Evolutionary conservation across 1,140 invertebrate species (phyloP).

Genomic region (Drosophila kurseongensis): DNA sequence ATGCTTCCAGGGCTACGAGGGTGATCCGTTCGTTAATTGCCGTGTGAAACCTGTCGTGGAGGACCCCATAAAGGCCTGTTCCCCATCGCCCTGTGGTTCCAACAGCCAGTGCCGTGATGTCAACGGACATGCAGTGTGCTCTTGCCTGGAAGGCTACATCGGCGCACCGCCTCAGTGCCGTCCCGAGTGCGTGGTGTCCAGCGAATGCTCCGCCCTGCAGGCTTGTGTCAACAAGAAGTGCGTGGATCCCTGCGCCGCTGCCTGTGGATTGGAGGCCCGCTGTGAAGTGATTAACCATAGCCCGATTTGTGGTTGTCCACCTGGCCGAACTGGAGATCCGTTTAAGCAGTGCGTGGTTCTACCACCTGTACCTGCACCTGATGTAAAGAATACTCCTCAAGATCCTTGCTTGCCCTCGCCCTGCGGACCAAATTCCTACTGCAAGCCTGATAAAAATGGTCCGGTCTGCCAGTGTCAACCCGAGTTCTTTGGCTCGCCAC

Average conservation of each 20-base stretch:
- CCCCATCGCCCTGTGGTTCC: slow-evolving; percentile 88
- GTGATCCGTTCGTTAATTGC: slow-evolving; percentile 92
- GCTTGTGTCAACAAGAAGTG: slow-evolving; percentile 94
- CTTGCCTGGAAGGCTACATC: slow-evolving; percentile 90
- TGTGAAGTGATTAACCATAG: slow-evolving; percentile 95
- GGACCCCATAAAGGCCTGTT: slow-evolving; percentile 89
- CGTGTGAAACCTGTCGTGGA: slow-evolving; percentile 85
- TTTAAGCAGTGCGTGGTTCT: slow-evolving; percentile 90
- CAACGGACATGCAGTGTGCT: slow-evolving; percentile 91
- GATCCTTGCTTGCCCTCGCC: slow-evolving; percentile 89
- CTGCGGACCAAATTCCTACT: slow-evolving; percentile 89
- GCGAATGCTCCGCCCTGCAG: slow-evolving; percentile 91
- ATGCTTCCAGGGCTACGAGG: slow-evolving; percentile 90
- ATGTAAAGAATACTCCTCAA: slow-evolving; percentile 35
- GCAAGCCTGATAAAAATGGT: slow-evolving; percentile 86
- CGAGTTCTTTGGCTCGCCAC: slow-evolving; percentile 90
- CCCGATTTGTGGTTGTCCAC: slow-evolving; percentile 92
- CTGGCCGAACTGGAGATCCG: slow-evolving; percentile 93
- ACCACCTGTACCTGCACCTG: slow-evolving; percentile 72
- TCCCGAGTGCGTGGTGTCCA: slow-evolving; percentile 93
- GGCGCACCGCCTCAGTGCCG: slow-evolving; percentile 91
- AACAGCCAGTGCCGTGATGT: slow-evolving; percentile 91
- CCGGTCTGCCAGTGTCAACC: slow-evolving; percentile 88
- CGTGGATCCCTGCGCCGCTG: slow-evolving; percentile 92
- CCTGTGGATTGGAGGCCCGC: slow-evolving; percentile 92